A percentile compares a stretch with the other conserved stretches of the same genome.
Conservation (phyloP, 2,113 vertebrate genomes). For the Oncorhynchus nerka region DNA sequence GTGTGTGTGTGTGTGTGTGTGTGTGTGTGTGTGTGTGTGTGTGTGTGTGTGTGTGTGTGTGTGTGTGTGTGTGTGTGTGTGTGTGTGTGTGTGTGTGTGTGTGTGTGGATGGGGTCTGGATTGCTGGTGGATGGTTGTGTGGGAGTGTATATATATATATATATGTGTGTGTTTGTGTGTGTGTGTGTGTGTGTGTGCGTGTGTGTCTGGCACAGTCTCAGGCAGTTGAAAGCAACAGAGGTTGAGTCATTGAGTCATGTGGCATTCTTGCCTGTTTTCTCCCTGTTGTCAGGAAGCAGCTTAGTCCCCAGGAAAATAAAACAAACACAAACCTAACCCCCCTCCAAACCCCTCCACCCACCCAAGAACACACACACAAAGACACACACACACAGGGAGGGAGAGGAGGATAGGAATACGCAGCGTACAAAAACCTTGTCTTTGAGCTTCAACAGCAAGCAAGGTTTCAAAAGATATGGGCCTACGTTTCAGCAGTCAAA, state of each 20-base stretch:
- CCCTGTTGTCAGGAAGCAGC: constrained; percentile 73
- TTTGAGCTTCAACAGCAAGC: constrained; percentile 23
- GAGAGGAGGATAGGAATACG: neutral
- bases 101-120: constrained; percentile 12
- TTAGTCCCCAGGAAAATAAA: constrained; percentile 60
- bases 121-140: neutral
- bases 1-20: constrained; percentile 7
- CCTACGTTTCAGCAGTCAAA: neutral
- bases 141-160: constrained; percentile 35
- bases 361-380: constrained; percentile 25
- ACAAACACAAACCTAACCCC: constrained; percentile 51
- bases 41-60: constrained; percentile 14
- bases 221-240: constrained; percentile 41
- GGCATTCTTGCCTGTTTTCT: constrained; percentile 74
- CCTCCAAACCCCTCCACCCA: neutral
- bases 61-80: constrained; percentile 22
- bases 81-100: constrained; percentile 24
- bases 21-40: neutral
- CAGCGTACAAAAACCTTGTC: constrained; percentile 12
- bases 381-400: constrained; percentile 30
- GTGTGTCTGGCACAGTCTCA: constrained; percentile 25
- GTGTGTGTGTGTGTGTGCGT: constrained; percentile 1
- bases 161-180: neutral
- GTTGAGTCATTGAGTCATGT: constrained; percentile 70
- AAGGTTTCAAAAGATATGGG: neutral